Evolutionary conservation across 2,888 invertebrate genomes (phyloP).

Genomic region (Diarsia brunnea): DNA sequence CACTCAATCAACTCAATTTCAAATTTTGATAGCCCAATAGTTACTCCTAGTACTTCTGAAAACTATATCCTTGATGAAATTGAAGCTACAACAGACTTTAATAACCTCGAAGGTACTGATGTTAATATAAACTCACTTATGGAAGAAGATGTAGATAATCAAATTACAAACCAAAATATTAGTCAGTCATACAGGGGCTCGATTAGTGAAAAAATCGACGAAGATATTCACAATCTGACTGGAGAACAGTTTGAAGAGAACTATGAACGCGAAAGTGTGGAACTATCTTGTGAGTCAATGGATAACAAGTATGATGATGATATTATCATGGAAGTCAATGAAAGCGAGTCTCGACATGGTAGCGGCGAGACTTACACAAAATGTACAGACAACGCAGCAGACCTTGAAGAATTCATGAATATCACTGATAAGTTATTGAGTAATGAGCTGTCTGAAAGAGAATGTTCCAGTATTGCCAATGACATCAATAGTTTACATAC

Average conservation of each 20-base stretch:
- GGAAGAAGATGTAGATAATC: slow-evolving; percentile 45
- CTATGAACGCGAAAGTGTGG: slow-evolving; percentile 80
- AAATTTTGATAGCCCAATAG: slow-evolving; percentile 62
- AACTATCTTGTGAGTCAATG: slow-evolving; percentile 74
- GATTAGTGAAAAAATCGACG: slow-evolving; percentile 65
- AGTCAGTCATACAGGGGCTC: slow-evolving; percentile 45
- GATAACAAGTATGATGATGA: slow-evolving; percentile 75
- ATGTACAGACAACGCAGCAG: slow-evolving; percentile 84
- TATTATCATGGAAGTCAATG: slow-evolving; percentile 62
- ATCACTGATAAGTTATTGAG: slow-evolving; percentile 84
- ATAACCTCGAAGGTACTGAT: slow-evolving; percentile 41
- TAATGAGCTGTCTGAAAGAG: slow-evolving; percentile 68
- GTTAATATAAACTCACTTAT: slow-evolving; percentile 27
- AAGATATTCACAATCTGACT: slow-evolving; percentile 72
- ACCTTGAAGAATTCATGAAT: slow-evolving; percentile 86
- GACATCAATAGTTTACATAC: slow-evolving; percentile 81
- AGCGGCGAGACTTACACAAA: slow-evolving; percentile 88
- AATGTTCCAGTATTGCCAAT: slow-evolving; percentile 68
- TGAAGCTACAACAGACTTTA: slow-evolving; percentile 58
- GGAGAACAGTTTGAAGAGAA: slow-evolving; percentile 79
- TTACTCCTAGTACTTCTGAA: slow-evolving; percentile 65
- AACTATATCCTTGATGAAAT: slow-evolving; percentile 63
- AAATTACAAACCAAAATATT: slow-evolving; percentile 41
- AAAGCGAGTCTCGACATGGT: slow-evolving; percentile 80
- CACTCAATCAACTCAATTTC: slow-evolving; percentile 64